A percentile compares a stretch with the other conserved stretches of the same genome.
These are phyloP conservation scores for Leptura quadrifasciata DNA, from an alignment of 2,888 invertebrate genomes.

Conservation along the genomic window DNA sequence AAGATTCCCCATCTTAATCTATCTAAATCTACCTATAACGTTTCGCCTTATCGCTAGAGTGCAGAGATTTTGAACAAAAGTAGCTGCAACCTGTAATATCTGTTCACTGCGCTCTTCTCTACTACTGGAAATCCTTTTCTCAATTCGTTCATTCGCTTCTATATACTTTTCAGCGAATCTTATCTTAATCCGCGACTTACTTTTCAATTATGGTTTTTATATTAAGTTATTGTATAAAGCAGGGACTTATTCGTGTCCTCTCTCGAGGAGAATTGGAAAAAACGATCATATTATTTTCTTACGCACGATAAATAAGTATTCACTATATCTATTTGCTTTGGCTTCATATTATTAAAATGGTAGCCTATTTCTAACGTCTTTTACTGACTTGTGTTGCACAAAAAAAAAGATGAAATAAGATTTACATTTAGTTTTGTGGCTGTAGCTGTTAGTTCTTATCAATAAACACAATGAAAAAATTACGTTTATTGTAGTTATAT, in stretches of 20 bases:
- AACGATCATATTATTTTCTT: not conserved
- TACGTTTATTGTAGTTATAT: too few relatives aligned
- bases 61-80: slow-evolving; percentile 67
- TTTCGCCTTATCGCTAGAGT: slow-evolving; percentile 68
- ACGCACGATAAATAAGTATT: too few relatives aligned
- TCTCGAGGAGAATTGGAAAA: slow-evolving; percentile 4
- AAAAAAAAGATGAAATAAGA: too few relatives aligned
- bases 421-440: too few relatives aligned
- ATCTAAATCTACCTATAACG: slow-evolving; percentile 72
- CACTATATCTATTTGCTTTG: too few relatives aligned
- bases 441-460: too few relatives aligned
- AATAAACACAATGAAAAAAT: too few relatives aligned
- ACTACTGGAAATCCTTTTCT: slow-evolving; percentile 51
- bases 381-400: too few relatives aligned
- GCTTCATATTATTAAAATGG: too few relatives aligned
- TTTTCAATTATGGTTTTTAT: slow-evolving; percentile 59
- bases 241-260: slow-evolving; percentile 22
- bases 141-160: slow-evolving; percentile 53
- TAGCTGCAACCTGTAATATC: slow-evolving; percentile 61
- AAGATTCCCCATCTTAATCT: slow-evolving; percentile 66
- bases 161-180: slow-evolving; percentile 55
- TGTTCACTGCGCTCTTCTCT: slow-evolving; percentile 54
- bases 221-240: slow-evolving; percentile 47
- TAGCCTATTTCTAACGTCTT: too few relatives aligned
- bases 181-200: slow-evolving; percentile 60